These are phyloP conservation scores for Ditylenchus dipsaci DNA, from an alignment of 1,140 invertebrate genomes.

Conservation along the genomic window DNA sequence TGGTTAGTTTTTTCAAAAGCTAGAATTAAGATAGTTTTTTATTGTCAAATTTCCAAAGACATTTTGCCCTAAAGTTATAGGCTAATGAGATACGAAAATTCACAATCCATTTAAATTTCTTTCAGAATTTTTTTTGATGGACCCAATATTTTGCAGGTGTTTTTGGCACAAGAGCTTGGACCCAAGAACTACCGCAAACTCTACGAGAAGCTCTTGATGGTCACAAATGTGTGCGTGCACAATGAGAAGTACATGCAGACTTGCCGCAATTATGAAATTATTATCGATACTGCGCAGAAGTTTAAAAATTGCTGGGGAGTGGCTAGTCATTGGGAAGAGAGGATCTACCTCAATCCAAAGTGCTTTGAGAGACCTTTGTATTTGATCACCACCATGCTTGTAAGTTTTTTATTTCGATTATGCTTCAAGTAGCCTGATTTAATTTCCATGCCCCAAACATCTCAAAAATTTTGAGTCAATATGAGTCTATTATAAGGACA, in stretches of 20 bases:
- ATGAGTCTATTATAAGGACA: neutral
- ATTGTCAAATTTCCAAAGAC: no score
- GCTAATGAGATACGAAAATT: no score
- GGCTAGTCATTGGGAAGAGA: neutral
- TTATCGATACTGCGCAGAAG: neutral
- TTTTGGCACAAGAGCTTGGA: neutral
- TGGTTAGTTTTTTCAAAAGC: no score
- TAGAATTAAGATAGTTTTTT: no score
- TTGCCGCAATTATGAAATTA: neutral
- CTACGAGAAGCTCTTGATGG: neutral
- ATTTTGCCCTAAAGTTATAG: no score
- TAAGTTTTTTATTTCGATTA: neutral
- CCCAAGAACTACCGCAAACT: neutral
- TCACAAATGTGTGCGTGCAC: neutral
- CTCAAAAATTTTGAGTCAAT: neutral
- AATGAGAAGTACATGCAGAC: neutral
- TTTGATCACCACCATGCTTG: neutral
- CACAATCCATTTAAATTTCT: no score
- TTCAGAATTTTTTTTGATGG: no score
- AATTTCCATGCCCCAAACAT: neutral
- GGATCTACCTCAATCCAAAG: constrained; percentile 1
- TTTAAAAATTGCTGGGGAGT: neutral
- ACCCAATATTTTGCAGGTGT: no score
- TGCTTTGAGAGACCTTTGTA: neutral
- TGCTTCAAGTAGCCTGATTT: neutral